Base-by-base conservation (phyloP, 2,888 invertebrate species). In the Drosophila peninsularis region DNA sequence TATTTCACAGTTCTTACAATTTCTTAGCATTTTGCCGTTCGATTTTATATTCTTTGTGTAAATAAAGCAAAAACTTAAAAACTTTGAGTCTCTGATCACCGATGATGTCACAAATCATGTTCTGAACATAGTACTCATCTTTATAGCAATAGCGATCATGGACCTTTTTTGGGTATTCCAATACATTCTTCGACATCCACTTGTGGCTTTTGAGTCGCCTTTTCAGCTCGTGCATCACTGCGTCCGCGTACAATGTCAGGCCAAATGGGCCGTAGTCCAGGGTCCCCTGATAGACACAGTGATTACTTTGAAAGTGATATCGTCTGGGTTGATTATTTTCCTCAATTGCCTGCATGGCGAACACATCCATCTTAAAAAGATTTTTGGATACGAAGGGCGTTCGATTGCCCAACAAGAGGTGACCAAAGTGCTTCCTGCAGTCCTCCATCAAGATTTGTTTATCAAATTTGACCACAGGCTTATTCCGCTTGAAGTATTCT, bases 201-300 rank as follows among this genome's bases (percentile, higher is more conserved):
- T 24, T 24, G 2, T 24, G 2, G 24, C 4, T 24, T 24, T 24
- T 45, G n/a, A 27, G 10, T 10, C 45, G 45, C 10, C 5, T 45
- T n/a, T 24, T n/a, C 45, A 27, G 2, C 27, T 45, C 45, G 45
- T 45, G 45, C 45, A 45, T 27, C 27, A 45, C 27, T n/a, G 27
- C 45, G n/a, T n/a, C 10, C n/a, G 45, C 27, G 10, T 45, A 45
- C 10, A 45, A n/a, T 2, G 45, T 45, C 1, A 27, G 45, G 3
- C 27, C 27, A 4, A 45, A 45, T 5, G 9, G 5, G n/a, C 24
- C 27, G 7, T 7, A 30, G 1, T 30, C 7, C 30, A 30, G 6
- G 7, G 30, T 30, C 1, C 30, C 7, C 30, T 1, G 30, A 30
- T 6, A 30, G 7, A n/a, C 9, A 3, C 3, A 7, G n/a, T 3